phyloP scores from a whole-genome alignment of 2,888 invertebrate species.

The Podotricha telesiphe region DNA sequence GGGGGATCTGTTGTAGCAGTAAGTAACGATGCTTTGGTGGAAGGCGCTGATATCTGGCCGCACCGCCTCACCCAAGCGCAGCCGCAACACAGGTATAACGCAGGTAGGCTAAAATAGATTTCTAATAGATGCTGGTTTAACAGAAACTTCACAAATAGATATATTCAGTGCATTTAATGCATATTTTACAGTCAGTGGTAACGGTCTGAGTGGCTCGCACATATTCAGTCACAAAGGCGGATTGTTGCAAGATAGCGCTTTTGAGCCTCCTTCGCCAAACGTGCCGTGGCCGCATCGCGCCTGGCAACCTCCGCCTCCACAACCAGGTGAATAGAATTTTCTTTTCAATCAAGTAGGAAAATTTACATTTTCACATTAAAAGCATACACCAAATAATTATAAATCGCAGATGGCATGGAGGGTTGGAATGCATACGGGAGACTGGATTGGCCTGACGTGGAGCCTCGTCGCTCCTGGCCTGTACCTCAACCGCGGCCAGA shows the following conservation, averaged over 20 bases:
- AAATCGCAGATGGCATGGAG: conserved; percentile 50
- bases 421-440: conserved; percentile 50
- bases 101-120: conserved; percentile 45
- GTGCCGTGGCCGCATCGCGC: conserved; percentile 57
- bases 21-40: conserved; percentile 36
- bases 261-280: conserved; percentile 53
- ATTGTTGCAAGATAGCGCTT: conserved; percentile 77
- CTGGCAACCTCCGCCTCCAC: conserved; percentile 51
- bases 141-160: no score
- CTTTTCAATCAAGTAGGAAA: background rate
- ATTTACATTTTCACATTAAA: no score
- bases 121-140: no score
- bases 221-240: conserved; percentile 90
- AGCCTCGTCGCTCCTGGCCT: conserved; percentile 70
- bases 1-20: conserved; percentile 40
- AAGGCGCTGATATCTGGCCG: conserved; percentile 65
- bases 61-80: conserved; percentile 75
- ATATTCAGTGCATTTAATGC: background rate
- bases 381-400: no score
- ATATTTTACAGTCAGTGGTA: conserved; percentile 40
- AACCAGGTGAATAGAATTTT: conserved; percentile 10
- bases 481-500: conserved; percentile 60
- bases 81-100: conserved; percentile 58
- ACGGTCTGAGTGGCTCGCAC: conserved; percentile 70
- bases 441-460: conserved; percentile 59